These are phyloP conservation scores for Genyomyrus donnyi DNA, from an alignment of 2,113 vertebrate genomes.

Conservation along the genomic window DNA sequence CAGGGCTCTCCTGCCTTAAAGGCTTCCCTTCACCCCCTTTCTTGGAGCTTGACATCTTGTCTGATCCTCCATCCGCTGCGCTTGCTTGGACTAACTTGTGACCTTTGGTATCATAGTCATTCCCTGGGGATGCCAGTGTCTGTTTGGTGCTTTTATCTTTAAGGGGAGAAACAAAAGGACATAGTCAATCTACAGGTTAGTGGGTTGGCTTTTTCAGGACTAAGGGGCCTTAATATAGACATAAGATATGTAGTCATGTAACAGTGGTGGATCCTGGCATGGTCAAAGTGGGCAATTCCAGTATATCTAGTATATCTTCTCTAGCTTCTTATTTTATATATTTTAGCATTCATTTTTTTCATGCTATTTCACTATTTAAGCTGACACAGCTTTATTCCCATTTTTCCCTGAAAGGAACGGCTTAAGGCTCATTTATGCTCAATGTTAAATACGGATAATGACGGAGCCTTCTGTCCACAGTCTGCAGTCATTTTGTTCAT, in stretches of 20 bases:
- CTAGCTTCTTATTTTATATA: not conserved
- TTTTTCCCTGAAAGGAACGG: not conserved
- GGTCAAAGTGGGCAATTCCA: not conserved
- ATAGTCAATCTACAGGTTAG: not conserved
- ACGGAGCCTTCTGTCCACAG: not conserved
- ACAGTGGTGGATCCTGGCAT: not conserved
- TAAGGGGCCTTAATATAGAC: not conserved
- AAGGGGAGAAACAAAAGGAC: not conserved
- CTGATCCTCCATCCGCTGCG: not conserved
- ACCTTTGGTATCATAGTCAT: slow-evolving; percentile 40
- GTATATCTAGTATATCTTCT: not conserved
- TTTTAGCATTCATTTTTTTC: not conserved
- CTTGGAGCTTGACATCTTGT: not conserved
- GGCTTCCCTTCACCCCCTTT: not conserved
- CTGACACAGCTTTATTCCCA: not conserved
- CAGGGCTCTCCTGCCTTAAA: slow-evolving; percentile 59
- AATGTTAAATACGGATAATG: not conserved
- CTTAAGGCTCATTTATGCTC: not conserved
- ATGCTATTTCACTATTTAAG: not conserved
- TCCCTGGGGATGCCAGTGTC: slow-evolving; percentile 39
- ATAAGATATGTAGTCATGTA: not conserved
- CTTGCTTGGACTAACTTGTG: slow-evolving; percentile 43
- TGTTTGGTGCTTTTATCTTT: slow-evolving; percentile 45
- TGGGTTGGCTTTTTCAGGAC: not conserved
- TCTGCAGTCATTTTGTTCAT: not conserved